Base-by-base conservation (phyloP, 2,113 vertebrate genomes). In the Halichoerus grypus region DNA sequence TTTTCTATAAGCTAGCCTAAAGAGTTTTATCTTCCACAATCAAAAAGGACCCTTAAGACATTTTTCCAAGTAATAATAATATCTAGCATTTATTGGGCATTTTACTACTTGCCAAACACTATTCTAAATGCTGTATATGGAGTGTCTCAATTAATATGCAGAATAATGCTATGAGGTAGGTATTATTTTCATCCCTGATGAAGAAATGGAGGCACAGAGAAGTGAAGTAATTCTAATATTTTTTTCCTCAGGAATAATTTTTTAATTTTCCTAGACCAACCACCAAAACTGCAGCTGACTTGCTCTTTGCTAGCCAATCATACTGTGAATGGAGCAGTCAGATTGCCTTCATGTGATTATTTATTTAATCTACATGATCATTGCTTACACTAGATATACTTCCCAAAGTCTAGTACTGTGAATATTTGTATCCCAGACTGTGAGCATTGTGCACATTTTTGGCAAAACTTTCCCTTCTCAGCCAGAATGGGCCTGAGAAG, bases 341-440 rank as follows among this genome's bases (percentile, higher is more conserved):
- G 55, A 65, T 6, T 36, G 24, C 69, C 4, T 87, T 93, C 61
- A 90, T 42, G 36, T 57, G 69, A 55, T 49, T 89, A 51, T 33
- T 85, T 95, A 61, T 33, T 85, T 96, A 61, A 28, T 81, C 26
- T 46, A 24, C 59, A 16, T 77, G 59, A 51, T 67, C 28, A 11
- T 31, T 83, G 51, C 19, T 72, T 49, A 42, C 2, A 19, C 7
- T 46, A 6, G 1, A 18, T 79, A 28, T 15, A 7, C 22, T 51
- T 74, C 18, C 55, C 28, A 19, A 80, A 63, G 51, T 88, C 24
- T 31, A 51, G 42, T 81, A 22, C 77, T 39, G 5, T 91, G 69
- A 90, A 18, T 61, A n/a, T 67, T 80, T 97, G n/a, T 93, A 24
- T 72, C 51, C n/a, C 36, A 87, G 31, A 94, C n/a, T 63, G 28